Conservation (phyloP, 2,797 vertebrate species). For the Arvicola amphibius region DNA sequence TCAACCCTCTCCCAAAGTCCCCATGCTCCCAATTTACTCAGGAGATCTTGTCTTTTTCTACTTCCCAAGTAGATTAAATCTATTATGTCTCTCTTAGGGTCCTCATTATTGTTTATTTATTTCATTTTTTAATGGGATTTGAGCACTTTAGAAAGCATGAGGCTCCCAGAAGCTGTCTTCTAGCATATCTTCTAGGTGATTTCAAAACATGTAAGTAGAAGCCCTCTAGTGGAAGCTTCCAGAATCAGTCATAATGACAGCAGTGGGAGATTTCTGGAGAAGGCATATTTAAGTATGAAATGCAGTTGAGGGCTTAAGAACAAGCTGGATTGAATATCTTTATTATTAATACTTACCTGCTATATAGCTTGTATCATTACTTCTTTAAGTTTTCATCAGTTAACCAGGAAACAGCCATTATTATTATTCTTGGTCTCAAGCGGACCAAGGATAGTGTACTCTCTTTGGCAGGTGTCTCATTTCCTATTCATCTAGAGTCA, state of each 20-base stretch:
- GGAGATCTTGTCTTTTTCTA: too few relatives aligned
- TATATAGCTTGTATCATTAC: background rate
- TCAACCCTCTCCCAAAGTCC: too few relatives aligned
- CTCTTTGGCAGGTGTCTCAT: background rate
- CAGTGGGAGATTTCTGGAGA: background rate
- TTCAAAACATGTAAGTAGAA: background rate
- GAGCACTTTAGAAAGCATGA: background rate
- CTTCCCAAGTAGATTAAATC: too few relatives aligned
- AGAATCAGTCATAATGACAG: background rate
- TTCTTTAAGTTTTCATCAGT: background rate
- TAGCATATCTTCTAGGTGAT: background rate
- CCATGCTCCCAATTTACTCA: too few relatives aligned
- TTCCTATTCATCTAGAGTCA: background rate
- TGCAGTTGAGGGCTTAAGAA: background rate
- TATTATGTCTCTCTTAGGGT: too few relatives aligned
- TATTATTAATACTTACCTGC: background rate
- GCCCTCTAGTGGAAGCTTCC: background rate
- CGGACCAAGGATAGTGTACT: background rate
- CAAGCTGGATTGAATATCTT: background rate
- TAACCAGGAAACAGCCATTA: background rate
- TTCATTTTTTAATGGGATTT: background rate
- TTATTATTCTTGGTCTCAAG: too few relatives aligned
- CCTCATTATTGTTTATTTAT: too few relatives aligned
- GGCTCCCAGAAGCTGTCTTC: background rate
- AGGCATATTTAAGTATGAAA: background rate